phyloP scores from a whole-genome alignment of 2,113 vertebrate genomes.

The Chaetura pelagica region DNA sequence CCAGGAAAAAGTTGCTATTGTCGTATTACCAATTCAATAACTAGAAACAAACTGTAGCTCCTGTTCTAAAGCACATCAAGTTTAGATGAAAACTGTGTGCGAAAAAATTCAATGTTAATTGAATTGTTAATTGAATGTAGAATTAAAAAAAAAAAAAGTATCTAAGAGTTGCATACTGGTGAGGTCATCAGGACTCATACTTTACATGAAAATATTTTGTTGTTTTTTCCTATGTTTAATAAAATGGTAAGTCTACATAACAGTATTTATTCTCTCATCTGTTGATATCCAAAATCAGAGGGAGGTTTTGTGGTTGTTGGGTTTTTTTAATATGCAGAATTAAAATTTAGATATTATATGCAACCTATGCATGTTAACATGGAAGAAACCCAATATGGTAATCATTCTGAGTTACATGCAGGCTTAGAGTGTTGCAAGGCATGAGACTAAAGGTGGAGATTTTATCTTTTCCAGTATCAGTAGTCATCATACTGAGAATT shows the following conservation, averaged over 20 bases:
- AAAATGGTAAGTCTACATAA: neutral
- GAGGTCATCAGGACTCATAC: neutral
- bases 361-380: rapidly evolving
- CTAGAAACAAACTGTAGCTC: neutral
- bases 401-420: neutral
- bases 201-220: neutral
- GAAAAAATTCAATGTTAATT: neutral
- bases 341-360: neutral
- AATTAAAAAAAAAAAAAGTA: neutral
- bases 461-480: neutral
- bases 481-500: neutral
- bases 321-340: neutral
- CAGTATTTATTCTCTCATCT: neutral
- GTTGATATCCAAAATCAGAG: neutral
- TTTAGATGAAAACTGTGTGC: neutral
- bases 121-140: neutral
- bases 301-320: neutral
- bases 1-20: neutral
- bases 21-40: neutral
- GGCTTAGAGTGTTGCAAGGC: neutral
- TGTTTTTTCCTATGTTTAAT: neutral
- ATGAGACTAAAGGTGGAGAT: neutral
- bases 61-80: neutral
- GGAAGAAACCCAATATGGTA: slow-evolving; percentile 30
- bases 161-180: neutral